Evolutionary conservation across 1,140 invertebrate genomes (phyloP), one percentile per base, ranked within the genome.

Genomic region (Heliothis subflexa): DNA sequence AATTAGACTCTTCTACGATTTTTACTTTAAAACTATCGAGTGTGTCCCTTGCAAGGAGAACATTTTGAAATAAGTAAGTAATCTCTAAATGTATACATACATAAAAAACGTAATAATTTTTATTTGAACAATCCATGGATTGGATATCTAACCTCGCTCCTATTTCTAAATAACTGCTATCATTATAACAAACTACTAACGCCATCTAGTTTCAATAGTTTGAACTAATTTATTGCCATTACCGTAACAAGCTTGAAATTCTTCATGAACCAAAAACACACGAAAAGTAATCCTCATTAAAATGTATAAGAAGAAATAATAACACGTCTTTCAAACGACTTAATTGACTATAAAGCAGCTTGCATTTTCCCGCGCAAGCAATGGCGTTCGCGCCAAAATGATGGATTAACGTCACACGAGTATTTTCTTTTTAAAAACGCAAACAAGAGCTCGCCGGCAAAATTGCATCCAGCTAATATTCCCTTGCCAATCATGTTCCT

Each of bases 391-490:
- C 86, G 85, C 83, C 81, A 79, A 86, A 85, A 87, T 94, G 90
- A 94, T 94, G 90, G 91, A 94, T 94, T 93, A 94, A 87, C 88
- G 91, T 93, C 91, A 91, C 80, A 78, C 82, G 83, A 83, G 85
- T 83, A 80, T 89, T 89, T 75, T 85, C 83, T 84, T 89, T 88
- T 87, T 91, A 86, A 89, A 91, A 91, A 89, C 83, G 83, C 86
- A 90, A 92, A 89, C 89, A 89, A 85, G 83, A 85, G 78, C 75
- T 80, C 79, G 66, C 75, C 84, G 85, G 86, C 80, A 85, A 91
- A 86, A 91, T 91, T 89, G 89, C 89, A 92, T 87, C 88, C 79
- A 88, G 91, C 91, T 92, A 92, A 93, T 91, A 92, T 92, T 92
- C 87, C 91, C 89, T 89, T 92, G 92, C 92, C 91, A 93, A 93